Evolutionary conservation across 2,113 vertebrate species (phyloP), one percentile per base, ranked within the genome.

Genomic region (human): DNA sequence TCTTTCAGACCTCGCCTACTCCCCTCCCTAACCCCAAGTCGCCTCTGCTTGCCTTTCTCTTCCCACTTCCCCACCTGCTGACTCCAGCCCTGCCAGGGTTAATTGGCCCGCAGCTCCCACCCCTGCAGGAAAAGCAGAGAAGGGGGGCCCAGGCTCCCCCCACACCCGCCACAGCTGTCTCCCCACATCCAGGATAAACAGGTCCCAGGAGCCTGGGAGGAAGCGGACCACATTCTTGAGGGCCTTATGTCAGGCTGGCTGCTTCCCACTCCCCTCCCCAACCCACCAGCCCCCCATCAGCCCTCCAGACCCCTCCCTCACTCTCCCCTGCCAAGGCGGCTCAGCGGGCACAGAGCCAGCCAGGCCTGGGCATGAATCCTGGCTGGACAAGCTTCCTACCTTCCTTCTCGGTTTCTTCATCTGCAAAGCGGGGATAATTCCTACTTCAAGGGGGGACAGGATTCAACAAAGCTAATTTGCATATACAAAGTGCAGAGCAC

Each of bases 131-230:
- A 85, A 43, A 89, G 80, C 59, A n/a, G 81, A 72, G 89, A 35
- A 79, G 64, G 82, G 27, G 52, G 75, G 32, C 32, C 86, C 10
- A 0, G 5, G 64, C 2, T 43, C 78, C 13, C 84, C 48, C 4
- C 22, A 43, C 11, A 40, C 84, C 89, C 82, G 43, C 92, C 96
- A 72, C 98, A 98, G 98, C 98, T 99, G 99, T 98, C 98, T 98
- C 97, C 97, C 98, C 95, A 2, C 96, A 14, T 98, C 98, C 16
- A 96, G 97, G 98, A 97, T 98, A 97, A 96, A 75, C 85, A 85
- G 48, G 52, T 96, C 95, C 87, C 95, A 48, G 95, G 93, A 92
- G 94, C 79, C 89, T 2, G 1, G 30, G 96, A 96, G 85, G 97
- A 97, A 85, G 93, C 66, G 16, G 93, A 59, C 59, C 14, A 16